phyloP scores from a whole-genome alignment of 1,140 invertebrate species.

The Hycleus cichorii region DNA sequence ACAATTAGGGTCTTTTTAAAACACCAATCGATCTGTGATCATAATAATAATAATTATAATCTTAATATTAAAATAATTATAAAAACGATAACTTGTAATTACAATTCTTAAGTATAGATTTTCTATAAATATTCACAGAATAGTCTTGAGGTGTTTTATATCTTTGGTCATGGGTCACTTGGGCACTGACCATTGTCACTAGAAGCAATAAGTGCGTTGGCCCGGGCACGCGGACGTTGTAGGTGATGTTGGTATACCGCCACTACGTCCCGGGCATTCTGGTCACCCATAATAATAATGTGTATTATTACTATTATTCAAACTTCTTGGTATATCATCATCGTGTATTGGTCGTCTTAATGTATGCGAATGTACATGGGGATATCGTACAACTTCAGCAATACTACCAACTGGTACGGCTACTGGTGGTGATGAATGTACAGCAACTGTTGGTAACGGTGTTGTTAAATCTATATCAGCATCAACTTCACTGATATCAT shows the following conservation, averaged over 20 bases:
- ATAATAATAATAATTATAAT: not conserved
- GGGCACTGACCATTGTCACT: conserved; percentile 17
- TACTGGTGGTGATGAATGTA: conserved; percentile 15
- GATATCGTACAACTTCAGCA: conserved; percentile 34
- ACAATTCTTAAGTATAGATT: not conserved
- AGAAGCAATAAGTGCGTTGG: conserved; percentile 39
- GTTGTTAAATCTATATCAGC: conserved; percentile 63
- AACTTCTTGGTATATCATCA: conserved; percentile 22
- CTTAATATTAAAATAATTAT: not conserved
- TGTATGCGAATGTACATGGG: conserved; percentile 31
- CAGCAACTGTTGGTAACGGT: conserved; percentile 39
- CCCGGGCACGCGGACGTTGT: conserved; percentile 33
- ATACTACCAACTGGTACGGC: conserved; percentile 30
- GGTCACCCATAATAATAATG: conserved; percentile 40
- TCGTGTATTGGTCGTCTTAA: conserved; percentile 17
- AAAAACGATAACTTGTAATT: conserved; percentile 4
- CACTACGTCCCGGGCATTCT: conserved; percentile 31
- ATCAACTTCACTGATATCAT: conserved; percentile 65
- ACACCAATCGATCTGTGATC: not conserved
- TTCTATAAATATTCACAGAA: conserved; percentile 10
- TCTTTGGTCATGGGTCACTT: conserved; percentile 25
- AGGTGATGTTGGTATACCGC: conserved; percentile 22
- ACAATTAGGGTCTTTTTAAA: not conserved
- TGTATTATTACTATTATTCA: conserved; percentile 23
- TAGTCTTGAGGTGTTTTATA: conserved; percentile 13